Conservation (phyloP, 1,140 invertebrate genomes). For the Mycetomoellerius zeteki region DNA sequence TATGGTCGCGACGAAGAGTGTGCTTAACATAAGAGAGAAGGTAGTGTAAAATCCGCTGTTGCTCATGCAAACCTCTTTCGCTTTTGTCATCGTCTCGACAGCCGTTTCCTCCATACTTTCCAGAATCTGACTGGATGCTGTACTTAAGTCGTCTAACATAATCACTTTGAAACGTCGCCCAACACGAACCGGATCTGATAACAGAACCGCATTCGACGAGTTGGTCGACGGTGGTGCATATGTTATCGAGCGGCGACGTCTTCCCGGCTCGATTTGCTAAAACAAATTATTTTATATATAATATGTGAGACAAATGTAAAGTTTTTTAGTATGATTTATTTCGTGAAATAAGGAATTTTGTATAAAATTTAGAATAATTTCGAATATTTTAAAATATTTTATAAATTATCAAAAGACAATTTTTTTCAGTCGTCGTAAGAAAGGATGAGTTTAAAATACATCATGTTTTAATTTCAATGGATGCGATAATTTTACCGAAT, state of each 20-base stretch:
- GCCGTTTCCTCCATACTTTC: conserved; percentile 78
- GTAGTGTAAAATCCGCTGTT: conserved; percentile 82
- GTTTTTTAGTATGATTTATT: not conserved
- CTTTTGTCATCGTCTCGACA: conserved; percentile 70
- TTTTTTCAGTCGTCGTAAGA: not conserved
- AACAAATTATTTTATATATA: conserved; percentile 57
- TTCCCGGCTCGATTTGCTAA: conserved; percentile 89
- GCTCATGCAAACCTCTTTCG: conserved; percentile 82
- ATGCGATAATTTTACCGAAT: not conserved
- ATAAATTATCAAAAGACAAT: not conserved
- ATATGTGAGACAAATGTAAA: not conserved
- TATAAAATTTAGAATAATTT: conserved; percentile 3
- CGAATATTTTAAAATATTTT: not conserved
- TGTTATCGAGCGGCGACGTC: conserved; percentile 87
- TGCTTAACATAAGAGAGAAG: conserved; percentile 80
- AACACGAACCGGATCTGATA: conserved; percentile 88
- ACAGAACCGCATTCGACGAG: conserved; percentile 69
- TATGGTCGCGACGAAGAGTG: conserved; percentile 79
- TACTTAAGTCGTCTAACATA: conserved; percentile 89
- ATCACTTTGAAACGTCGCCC: conserved; percentile 89
- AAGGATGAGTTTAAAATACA: not conserved
- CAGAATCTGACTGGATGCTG: conserved; percentile 76
- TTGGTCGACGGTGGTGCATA: conserved; percentile 81
- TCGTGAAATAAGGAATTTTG: not conserved
- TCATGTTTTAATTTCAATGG: not conserved